Percentiles rank a stretch among this genome's conserved stretches.
These are phyloP conservation scores for Coregonus ussuriensis DNA, from an alignment of 2,797 vertebrate genomes.

Conservation along the genomic window DNA sequence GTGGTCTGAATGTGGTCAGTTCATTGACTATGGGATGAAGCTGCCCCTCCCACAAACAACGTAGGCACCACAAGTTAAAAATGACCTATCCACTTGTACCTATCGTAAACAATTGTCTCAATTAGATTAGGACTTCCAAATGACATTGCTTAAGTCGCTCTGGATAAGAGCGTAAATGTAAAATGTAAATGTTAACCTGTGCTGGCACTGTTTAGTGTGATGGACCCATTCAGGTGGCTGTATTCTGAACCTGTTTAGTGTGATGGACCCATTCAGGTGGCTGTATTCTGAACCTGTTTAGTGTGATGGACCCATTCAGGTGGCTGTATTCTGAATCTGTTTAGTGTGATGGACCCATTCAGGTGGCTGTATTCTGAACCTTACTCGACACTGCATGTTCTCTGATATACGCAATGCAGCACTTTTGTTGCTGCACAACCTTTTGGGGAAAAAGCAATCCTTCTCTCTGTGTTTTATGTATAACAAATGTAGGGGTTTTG, in stretches of 20 bases:
- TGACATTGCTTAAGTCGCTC: slow-evolving; percentile 8
- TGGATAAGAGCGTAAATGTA: no score
- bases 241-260: no score
- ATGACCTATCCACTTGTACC: slow-evolving; percentile 29
- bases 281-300: slow-evolving; percentile 54
- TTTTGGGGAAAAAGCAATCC: not conserved
- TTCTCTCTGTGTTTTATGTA: slow-evolving; percentile 46
- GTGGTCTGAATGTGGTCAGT: not conserved
- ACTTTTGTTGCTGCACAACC: slow-evolving; percentile 14
- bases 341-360: slow-evolving; percentile 35
- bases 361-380: slow-evolving; percentile 60
- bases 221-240: slow-evolving; percentile 46
- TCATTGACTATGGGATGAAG: not conserved
- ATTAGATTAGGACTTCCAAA: slow-evolving; percentile 29
- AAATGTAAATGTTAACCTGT: no score
- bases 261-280: slow-evolving; percentile 47
- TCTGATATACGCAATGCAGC: slow-evolving; percentile 35
- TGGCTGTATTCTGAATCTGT: slow-evolving; percentile 60
- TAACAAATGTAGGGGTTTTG: slow-evolving; percentile 23
- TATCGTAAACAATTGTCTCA: slow-evolving; percentile 38
- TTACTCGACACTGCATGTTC: slow-evolving; percentile 62
- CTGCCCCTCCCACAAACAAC: slow-evolving; percentile 22
- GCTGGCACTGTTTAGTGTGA: slow-evolving; percentile 42
- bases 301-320: slow-evolving; percentile 36
- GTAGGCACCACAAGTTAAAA: slow-evolving; percentile 13